Conservation (phyloP, 1,140 invertebrate species). For the Eumaeus atala region DNA sequence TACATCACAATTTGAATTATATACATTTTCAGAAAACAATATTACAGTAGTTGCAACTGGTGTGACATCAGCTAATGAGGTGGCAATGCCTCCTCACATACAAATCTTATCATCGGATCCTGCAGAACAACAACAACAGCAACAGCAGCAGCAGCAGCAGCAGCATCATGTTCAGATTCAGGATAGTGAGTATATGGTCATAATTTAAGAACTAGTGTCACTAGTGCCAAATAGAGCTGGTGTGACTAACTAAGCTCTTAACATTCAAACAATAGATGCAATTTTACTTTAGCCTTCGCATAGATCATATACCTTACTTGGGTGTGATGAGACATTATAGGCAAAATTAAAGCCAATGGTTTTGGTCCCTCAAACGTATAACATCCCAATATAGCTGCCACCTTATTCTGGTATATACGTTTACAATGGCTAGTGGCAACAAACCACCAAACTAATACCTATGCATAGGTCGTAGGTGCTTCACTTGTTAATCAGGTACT, state of each 20-base stretch:
- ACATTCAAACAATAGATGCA: too few species aligned
- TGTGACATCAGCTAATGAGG: constrained; percentile 56
- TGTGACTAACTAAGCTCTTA: too few species aligned
- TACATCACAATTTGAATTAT: constrained; percentile 1
- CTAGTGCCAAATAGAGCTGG: background rate
- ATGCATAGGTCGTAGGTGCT: too few species aligned
- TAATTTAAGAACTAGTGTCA: background rate
- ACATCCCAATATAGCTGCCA: background rate
- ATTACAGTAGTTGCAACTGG: constrained; percentile 63
- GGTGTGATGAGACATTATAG: background rate
- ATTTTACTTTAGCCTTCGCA: too few species aligned
- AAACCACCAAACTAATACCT: too few species aligned
- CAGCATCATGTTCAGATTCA: constrained; percentile 60
- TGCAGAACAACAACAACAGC: constrained; percentile 44
- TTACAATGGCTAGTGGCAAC: too few species aligned
- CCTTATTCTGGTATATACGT: background rate
- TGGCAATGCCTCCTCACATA: constrained; percentile 60
- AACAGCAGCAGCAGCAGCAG: constrained; percentile 36
- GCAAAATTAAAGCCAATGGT: too few species aligned
- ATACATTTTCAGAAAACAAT: constrained; percentile 52
- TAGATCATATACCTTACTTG: background rate
- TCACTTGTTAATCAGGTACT: too few species aligned
- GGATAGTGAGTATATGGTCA: constrained; percentile 46
- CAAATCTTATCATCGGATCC: constrained; percentile 59
- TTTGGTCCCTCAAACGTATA: too few species aligned